Conservation (phyloP, 1,140 invertebrate genomes). For the Leucophenga varia region DNA sequence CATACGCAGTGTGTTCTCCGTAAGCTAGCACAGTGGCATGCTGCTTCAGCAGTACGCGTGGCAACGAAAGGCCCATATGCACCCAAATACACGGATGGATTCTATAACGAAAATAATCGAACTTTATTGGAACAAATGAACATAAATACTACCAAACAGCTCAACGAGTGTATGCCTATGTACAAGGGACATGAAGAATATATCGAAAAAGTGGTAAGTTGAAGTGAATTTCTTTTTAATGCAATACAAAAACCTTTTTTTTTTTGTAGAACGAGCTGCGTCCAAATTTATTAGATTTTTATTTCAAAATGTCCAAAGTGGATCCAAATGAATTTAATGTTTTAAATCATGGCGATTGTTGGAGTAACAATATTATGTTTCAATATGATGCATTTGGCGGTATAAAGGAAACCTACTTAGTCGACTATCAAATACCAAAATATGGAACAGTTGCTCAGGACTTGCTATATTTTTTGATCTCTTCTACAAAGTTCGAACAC, state of each 20-base stretch:
- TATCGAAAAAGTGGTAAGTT: conserved; percentile 5
- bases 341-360: conserved; percentile 63
- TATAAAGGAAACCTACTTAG: conserved; percentile 28
- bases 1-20: conserved; percentile 57
- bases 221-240: not conserved
- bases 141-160: not conserved
- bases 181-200: conserved; percentile 3
- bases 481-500: conserved; percentile 4
- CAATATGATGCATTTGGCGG: conserved; percentile 25
- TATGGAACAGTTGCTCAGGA: conserved; percentile 33
- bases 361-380: conserved; percentile 44
- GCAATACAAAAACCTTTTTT: too few species aligned
- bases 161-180: not conserved
- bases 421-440: conserved; percentile 41
- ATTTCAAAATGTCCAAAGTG: conserved; percentile 9
- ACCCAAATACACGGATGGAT: not conserved
- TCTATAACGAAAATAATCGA: not conserved
- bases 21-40: conserved; percentile 60
- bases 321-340: conserved; percentile 59
- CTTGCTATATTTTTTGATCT: conserved; percentile 28
- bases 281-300: conserved; percentile 8
- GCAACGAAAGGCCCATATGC: conserved; percentile 6
- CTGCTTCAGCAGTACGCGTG: conserved; percentile 24
- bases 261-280: conserved; percentile 22
- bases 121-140: conserved; percentile 2